Base-by-base conservation (phyloP, 2,888 invertebrate species). In the Lepidonotus clava region DNA sequence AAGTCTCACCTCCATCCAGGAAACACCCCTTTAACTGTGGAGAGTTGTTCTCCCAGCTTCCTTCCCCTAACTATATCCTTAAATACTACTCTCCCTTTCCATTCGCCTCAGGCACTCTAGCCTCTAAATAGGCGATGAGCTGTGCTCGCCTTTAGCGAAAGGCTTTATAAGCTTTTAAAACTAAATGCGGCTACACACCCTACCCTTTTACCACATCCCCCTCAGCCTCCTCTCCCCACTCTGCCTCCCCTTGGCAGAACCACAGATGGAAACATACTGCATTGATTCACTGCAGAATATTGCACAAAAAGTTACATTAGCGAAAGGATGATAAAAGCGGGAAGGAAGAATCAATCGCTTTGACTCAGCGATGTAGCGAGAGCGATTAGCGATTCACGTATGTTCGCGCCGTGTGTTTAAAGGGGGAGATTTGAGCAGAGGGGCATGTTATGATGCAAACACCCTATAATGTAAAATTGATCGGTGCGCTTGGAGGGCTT, bases 101-200 rank as follows among this genome's bases (percentile, higher is more conserved):
- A 21, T 21, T 18, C 34, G 71, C 36, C 71, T 18, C 11, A 18
- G 38, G 71, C 71, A 36, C 38, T 38, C 21, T 71, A 71, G 36
- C 71, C 36, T 11, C n/a, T 36, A 71, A 71, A 38, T 34, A 21
- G 21, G 5, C 32, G 36, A 71, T 38, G 71, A 14, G 21, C 71
- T 21, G 71, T 36, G 38, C 71, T 38, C 36, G 2, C 6, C 36
- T n/a, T n/a, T 36, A 71, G 38, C 32, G 21, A 66, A 66, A 66
- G 66, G 66, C 32, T 36, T 61, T 61, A n/a, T n/a, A n/a, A 11
- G 36, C 38, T 71, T 71, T 71, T 71, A 71, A 71, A 71, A 38
- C 38, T 18, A 8, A n/a, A n/a, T n/a, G n/a, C n/a, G n/a, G n/a
- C n/a, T n/a, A n/a, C n/a, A n/a, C n/a, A n/a, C n/a, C n/a, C n/a